Percentiles rank a stretch among this genome's conserved stretches.
Evolutionary conservation across 2,113 vertebrate species (phyloP).

Genomic region (Phaethon lepturus): DNA sequence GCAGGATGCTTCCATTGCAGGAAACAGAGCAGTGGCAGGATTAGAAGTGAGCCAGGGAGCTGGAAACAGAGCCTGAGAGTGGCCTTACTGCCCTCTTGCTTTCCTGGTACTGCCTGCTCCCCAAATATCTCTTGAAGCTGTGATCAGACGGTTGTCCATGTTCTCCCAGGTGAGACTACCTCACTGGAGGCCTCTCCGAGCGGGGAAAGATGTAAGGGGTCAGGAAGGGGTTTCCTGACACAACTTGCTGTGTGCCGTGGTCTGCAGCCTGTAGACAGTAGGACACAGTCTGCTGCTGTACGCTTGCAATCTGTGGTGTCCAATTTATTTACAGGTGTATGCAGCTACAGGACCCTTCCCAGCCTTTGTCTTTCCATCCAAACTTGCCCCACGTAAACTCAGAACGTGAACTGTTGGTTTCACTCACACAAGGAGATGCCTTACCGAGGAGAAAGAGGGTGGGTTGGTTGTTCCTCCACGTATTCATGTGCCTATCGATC

Average conservation of each 20-base stretch:
- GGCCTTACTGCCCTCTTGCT: not conserved
- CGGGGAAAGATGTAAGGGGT: not conserved
- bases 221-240: not conserved
- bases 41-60: not conserved
- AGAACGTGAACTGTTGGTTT: not conserved
- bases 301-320: not conserved
- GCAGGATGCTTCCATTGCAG: not conserved
- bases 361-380: not conserved
- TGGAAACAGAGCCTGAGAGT: not conserved
- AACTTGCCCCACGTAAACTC: fast-evolving
- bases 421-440: not conserved
- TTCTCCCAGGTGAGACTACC: not conserved
- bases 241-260: not conserved
- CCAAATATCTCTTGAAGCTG: not conserved
- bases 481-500: not conserved
- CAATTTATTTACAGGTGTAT: not conserved
- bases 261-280: not conserved
- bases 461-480: not conserved
- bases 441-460: not conserved
- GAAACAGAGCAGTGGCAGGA: not conserved
- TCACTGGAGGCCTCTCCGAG: not conserved
- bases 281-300: not conserved
- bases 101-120: not conserved
- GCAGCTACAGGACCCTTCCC: not conserved
- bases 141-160: not conserved